Evolutionary conservation across 2,888 invertebrate species (phyloP).

Genomic region (Athalia circularis): DNA sequence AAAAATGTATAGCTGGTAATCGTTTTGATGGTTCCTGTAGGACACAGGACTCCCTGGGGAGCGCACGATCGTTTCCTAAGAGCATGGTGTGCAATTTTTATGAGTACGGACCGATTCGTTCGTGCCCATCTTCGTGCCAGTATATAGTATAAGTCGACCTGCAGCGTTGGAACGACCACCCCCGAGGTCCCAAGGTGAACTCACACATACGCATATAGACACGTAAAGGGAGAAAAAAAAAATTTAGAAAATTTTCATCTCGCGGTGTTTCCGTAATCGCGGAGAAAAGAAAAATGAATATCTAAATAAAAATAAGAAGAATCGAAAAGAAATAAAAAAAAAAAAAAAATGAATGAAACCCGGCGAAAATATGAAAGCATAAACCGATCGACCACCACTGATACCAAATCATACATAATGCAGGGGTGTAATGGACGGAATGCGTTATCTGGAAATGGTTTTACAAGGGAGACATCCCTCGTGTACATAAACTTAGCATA

Average conservation of each 20-base stretch:
- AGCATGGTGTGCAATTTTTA: conserved; percentile 72
- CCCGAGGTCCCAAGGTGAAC: background rate
- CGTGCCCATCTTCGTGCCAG: conserved; percentile 47
- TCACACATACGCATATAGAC: too few species aligned
- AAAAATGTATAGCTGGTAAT: conserved; percentile 69
- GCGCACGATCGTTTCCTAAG: conserved; percentile 72
- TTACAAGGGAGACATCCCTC: conserved; percentile 72
- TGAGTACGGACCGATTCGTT: conserved; percentile 64
- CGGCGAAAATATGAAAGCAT: conserved; percentile 71
- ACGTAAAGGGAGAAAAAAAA: background rate
- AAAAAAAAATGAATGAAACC: conserved; percentile 58
- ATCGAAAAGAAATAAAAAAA: background rate
- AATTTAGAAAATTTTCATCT: conserved; percentile 59
- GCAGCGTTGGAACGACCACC: background rate
- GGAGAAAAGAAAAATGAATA: conserved; percentile 59
- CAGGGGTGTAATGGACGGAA: conserved; percentile 65
- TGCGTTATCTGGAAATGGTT: conserved; percentile 73
- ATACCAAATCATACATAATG: conserved; percentile 69
- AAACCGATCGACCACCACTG: conserved; percentile 72
- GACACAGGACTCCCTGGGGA: conserved; percentile 62
- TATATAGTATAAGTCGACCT: too few species aligned
- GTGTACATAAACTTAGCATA: conserved; percentile 70
- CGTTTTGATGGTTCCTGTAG: conserved; percentile 68
- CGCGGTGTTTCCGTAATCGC: conserved; percentile 72
- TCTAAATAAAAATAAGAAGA: background rate